Conservation (phyloP, 2,888 invertebrate genomes). For the Thelaira solivaga region DNA sequence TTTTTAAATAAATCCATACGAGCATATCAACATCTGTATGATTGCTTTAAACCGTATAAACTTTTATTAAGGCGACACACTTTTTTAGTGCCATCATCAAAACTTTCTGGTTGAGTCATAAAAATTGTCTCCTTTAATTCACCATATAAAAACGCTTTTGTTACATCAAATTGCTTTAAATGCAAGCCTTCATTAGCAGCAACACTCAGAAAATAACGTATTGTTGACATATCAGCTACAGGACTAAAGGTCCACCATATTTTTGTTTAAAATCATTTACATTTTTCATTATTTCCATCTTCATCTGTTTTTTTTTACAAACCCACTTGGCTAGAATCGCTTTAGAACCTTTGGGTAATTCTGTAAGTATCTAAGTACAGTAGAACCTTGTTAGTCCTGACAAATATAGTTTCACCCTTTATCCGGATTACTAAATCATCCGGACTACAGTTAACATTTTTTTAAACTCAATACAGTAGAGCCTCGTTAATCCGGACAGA, state of each 20-base stretch:
- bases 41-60: slow-evolving; percentile 54
- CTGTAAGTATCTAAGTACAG: neutral
- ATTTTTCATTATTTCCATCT: too few species aligned
- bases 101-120: slow-evolving; percentile 58
- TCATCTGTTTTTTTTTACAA: neutral
- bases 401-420: too few species aligned
- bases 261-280: too few species aligned
- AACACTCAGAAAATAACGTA: slow-evolving; percentile 48
- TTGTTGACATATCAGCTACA: slow-evolving; percentile 50
- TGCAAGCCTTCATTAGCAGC: slow-evolving; percentile 37
- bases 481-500: too few species aligned
- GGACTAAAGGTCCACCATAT: slow-evolving; percentile 63
- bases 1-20: slow-evolving; percentile 53
- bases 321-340: neutral
- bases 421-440: too few species aligned
- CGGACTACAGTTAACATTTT: too few species aligned
- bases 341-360: neutral
- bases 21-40: slow-evolving; percentile 51
- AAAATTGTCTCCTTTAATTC: slow-evolving; percentile 38
- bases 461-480: too few species aligned
- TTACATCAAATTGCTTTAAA: slow-evolving; percentile 11
- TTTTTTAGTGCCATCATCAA: slow-evolving; percentile 26
- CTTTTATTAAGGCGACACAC: slow-evolving; percentile 53
- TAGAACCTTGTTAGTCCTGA: too few species aligned
- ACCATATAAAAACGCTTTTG: slow-evolving; percentile 22